These are phyloP conservation scores for Delia radicum DNA, from an alignment of 1,140 invertebrate genomes.

Conservation along the genomic window DNA sequence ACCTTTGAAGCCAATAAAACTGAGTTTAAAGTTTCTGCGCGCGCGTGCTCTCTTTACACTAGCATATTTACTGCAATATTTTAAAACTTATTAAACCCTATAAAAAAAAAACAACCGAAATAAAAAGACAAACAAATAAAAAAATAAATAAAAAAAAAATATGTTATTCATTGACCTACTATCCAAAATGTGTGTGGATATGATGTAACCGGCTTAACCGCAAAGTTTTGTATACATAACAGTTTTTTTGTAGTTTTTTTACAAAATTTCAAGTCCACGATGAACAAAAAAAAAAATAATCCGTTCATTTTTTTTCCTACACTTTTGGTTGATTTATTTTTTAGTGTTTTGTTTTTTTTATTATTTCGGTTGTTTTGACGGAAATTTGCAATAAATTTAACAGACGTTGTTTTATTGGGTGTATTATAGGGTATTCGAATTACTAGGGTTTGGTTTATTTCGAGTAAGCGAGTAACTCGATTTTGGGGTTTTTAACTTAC, in stretches of 20 bases:
- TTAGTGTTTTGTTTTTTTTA: not conserved
- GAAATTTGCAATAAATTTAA: not conserved
- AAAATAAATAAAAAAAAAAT: not conserved
- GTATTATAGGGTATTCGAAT: too few species aligned
- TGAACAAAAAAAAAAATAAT: not conserved
- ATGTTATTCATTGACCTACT: conserved; percentile 33
- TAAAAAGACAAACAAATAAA: too few species aligned
- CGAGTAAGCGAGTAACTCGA: too few species aligned
- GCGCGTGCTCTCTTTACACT: not conserved
- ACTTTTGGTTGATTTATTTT: not conserved
- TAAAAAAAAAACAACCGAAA: conserved; percentile 20
- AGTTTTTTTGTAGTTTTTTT: conserved; percentile 4
- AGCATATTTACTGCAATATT: not conserved
- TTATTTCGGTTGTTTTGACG: not conserved
- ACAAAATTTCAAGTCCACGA: conserved; percentile 20
- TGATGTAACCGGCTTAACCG: conserved; percentile 31
- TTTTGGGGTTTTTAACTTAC: too few species aligned
- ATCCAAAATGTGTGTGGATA: conserved; percentile 25
- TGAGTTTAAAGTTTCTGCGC: not conserved
- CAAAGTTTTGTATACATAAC: conserved; percentile 22
- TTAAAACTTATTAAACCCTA: conserved; percentile 10
- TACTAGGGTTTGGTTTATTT: too few species aligned
- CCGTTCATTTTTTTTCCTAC: conserved; percentile 9
- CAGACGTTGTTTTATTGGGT: not conserved
- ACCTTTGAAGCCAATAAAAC: not conserved